A percentile compares a stretch with the other conserved stretches of the same genome.
Conservation (phyloP, 1,140 invertebrate species). For the Cherax quadricarinatus region DNA sequence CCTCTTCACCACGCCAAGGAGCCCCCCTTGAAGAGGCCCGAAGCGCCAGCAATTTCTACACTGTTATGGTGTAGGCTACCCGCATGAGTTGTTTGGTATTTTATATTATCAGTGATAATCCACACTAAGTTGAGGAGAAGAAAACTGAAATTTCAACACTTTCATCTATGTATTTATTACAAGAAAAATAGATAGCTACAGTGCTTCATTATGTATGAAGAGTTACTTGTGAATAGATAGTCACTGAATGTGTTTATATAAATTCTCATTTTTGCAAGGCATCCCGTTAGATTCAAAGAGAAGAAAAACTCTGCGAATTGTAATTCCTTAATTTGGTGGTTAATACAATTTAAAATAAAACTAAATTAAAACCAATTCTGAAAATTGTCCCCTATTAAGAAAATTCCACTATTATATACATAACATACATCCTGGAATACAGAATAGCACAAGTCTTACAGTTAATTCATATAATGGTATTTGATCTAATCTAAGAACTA, state of each 20-base stretch:
- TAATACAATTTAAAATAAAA: too few species aligned
- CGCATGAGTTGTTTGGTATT: too few species aligned
- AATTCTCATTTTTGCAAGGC: background rate
- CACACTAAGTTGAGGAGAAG: background rate
- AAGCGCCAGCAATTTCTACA: too few species aligned
- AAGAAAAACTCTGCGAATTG: background rate
- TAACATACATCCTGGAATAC: background rate
- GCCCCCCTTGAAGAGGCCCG: too few species aligned
- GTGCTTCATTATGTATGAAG: constrained; percentile 56
- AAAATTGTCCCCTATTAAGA: too few species aligned
- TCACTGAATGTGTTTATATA: background rate
- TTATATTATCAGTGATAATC: too few species aligned
- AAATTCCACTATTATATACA: too few species aligned
- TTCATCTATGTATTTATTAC: constrained; percentile 56
- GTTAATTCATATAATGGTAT: background rate
- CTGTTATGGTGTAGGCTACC: too few species aligned
- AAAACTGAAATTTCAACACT: background rate
- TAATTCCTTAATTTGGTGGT: too few species aligned
- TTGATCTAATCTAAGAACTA: background rate
- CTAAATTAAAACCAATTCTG: too few species aligned
- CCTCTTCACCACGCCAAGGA: too few species aligned
- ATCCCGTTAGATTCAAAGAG: background rate
- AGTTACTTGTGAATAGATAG: constrained; percentile 19
- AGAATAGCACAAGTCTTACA: background rate
- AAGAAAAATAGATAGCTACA: constrained; percentile 63